Evolutionary conservation across 2,797 vertebrate species (phyloP), one percentile per base, ranked within the genome.

Genomic region (Hippocampus kuda): DNA sequence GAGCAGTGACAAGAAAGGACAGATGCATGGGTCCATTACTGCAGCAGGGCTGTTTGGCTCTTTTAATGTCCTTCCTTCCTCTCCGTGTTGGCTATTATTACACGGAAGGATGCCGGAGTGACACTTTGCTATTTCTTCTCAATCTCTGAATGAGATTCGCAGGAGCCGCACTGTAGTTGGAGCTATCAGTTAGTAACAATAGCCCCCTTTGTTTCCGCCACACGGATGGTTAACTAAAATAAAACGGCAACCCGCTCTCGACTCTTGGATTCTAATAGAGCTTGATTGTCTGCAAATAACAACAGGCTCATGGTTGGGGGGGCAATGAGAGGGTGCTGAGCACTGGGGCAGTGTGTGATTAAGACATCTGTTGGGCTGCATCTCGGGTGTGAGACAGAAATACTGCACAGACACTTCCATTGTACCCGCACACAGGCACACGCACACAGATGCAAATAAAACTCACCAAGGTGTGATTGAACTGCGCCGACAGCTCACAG

Each of bases 51-150:
- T 76, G 76, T 87, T 85, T 86, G 73, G 67, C 72, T 75, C 69
- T 68, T 66, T 66, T 78, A 82, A 84, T 82, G 81, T 76, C 77
- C 63, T 82, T 87, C 83, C 85, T 83, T 86, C 79, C 84, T 84
- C 77, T 72, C 57, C 7, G 12, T 72, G 70, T 49, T 48, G 24
- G 68, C 83, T 82, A 76, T 86, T 77, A 88, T 85, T 82, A 85
- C 76, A 56, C 71, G 70, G 77, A 71, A 73, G 70, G 68, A 42
- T 20, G 22, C 42, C 69, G 67, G 69, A 56, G 72, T 71, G 65
- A 75, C 16, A 4, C 61, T 71, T 70, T 83, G 74, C 42, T 18
- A 77, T 82, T 79, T 77, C 73, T 74, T 72, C 78, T 70, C 73
- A 51, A 71, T 73, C 75, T 48, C 51, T 15, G 57, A 69, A 74